Evolutionary conservation across 2,888 invertebrate species (phyloP).

Genomic region (Enoplolaimus lenunculus): DNA sequence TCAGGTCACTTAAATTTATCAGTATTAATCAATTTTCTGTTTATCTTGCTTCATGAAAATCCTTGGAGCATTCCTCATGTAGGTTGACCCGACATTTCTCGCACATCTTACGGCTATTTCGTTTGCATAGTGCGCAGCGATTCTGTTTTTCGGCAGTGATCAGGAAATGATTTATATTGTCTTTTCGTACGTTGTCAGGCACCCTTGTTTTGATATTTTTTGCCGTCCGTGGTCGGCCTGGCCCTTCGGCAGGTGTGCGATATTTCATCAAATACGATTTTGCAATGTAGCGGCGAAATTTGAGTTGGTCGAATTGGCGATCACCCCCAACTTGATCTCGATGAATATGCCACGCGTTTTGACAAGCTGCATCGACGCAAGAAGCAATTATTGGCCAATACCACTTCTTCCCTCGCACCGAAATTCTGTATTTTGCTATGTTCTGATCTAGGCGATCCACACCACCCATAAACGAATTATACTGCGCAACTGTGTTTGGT

Average conservation of each 20-base stretch:
- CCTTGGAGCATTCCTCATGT: conserved; percentile 16
- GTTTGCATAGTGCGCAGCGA: conserved; percentile 1
- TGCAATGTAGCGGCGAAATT: conserved; percentile 12
- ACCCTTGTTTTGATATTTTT: neutral
- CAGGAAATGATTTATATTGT: conserved; percentile 10
- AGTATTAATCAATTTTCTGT: no score
- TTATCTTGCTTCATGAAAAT: no score
- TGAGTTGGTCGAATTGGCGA: neutral
- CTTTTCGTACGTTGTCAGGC: conserved; percentile 8
- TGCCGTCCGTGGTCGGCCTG: conserved; percentile 10
- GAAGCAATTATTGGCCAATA: conserved; percentile 17
- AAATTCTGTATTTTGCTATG: conserved; percentile 20
- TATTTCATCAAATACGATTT: conserved; percentile 14
- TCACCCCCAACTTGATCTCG: neutral
- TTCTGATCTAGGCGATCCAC: conserved; percentile 23
- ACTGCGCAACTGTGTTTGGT: conserved; percentile 18
- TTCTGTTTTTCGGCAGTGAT: conserved; percentile 14
- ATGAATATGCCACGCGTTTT: conserved; percentile 22
- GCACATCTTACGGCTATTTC: conserved; percentile 10
- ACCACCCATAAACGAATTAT: conserved; percentile 20
- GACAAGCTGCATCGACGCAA: conserved; percentile 15
- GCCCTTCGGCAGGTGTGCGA: no score
- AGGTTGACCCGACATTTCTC: conserved; percentile 11
- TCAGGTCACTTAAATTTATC: no score
- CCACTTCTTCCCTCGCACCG: conserved; percentile 22